A percentile compares a stretch with the other conserved stretches of the same genome.
Evolutionary conservation across 2,888 invertebrate genomes (phyloP).

Genomic region (Ormyrus pomaceus): DNA sequence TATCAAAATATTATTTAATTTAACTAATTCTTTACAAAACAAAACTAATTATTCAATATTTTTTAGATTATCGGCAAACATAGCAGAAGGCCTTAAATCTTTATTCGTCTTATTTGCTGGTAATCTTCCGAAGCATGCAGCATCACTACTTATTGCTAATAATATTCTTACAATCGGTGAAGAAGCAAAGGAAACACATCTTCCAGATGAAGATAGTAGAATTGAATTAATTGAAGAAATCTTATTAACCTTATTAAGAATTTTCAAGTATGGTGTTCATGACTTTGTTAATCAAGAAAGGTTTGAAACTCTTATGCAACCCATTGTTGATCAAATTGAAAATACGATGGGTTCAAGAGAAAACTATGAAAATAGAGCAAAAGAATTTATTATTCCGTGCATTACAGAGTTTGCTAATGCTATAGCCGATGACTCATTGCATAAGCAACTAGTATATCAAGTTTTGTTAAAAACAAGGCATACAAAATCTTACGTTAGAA

Average conservation of each 20-base stretch:
- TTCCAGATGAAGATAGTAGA: slow-evolving; percentile 70
- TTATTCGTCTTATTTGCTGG: slow-evolving; percentile 94
- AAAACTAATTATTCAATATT: background rate
- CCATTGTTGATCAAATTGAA: slow-evolving; percentile 92
- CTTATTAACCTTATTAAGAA: slow-evolving; percentile 84
- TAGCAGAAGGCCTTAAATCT: slow-evolving; percentile 89
- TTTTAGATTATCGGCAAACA: slow-evolving; percentile 82
- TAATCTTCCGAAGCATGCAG: slow-evolving; percentile 89
- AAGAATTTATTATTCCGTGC: slow-evolving; percentile 84
- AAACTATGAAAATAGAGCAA: slow-evolving; percentile 79
- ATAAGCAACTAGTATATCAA: slow-evolving; percentile 94
- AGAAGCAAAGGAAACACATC: slow-evolving; percentile 78
- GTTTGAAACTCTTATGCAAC: slow-evolving; percentile 90
- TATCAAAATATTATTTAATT: slow-evolving; percentile 7
- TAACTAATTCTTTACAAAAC: too few relatives aligned
- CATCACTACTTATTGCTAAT: slow-evolving; percentile 83
- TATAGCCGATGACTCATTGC: slow-evolving; percentile 89
- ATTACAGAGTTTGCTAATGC: slow-evolving; percentile 89
- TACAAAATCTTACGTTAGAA: slow-evolving; percentile 82
- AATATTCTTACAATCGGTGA: slow-evolving; percentile 79
- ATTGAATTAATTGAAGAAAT: slow-evolving; percentile 82
- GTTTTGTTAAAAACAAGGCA: slow-evolving; percentile 91
- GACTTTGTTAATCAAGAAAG: slow-evolving; percentile 90
- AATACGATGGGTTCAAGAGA: slow-evolving; percentile 83
- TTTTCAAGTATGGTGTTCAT: slow-evolving; percentile 90